phyloP scores from a whole-genome alignment of 1,140 invertebrate species.

The Parapsyche elsis region DNA sequence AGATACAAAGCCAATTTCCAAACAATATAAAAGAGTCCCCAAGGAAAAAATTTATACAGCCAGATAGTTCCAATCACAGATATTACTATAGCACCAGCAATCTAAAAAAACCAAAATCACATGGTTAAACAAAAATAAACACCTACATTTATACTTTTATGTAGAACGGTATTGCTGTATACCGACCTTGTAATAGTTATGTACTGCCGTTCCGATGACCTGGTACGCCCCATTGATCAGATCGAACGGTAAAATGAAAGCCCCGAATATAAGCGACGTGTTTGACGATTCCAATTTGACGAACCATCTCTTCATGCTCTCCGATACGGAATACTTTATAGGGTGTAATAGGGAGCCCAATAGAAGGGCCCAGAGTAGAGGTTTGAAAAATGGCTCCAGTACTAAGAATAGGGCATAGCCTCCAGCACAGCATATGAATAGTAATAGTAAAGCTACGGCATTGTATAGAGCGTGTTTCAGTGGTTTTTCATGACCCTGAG shows the following conservation, averaged over 20 bases:
- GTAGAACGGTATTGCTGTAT: no score
- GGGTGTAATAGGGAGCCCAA: constrained; percentile 92
- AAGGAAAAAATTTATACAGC: constrained; percentile 64
- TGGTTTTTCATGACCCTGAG: constrained; percentile 78
- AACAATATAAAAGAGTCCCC: constrained; percentile 61
- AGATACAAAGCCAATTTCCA: constrained; percentile 64
- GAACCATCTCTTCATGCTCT: constrained; percentile 79
- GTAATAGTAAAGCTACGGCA: constrained; percentile 79
- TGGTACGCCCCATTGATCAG: constrained; percentile 79
- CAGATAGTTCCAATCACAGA: constrained; percentile 63
- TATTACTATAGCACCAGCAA: constrained; percentile 61
- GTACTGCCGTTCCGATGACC: constrained; percentile 72
- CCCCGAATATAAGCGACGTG: constrained; percentile 74
- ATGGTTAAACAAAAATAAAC: no score
- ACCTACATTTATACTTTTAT: no score
- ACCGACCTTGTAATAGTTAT: constrained; percentile 70
- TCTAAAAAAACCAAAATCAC: constrained; percentile 61
- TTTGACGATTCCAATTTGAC: constrained; percentile 70
- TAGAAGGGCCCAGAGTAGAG: constrained; percentile 92
- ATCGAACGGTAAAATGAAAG: constrained; percentile 80
- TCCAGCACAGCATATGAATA: constrained; percentile 74
- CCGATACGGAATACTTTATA: constrained; percentile 82
- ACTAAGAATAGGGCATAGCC: constrained; percentile 81
- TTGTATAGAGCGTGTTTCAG: constrained; percentile 89
- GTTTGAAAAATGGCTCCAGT: constrained; percentile 90